Evolutionary conservation across 2,888 invertebrate species (phyloP).

Genomic region (Microctonus brassicae): DNA sequence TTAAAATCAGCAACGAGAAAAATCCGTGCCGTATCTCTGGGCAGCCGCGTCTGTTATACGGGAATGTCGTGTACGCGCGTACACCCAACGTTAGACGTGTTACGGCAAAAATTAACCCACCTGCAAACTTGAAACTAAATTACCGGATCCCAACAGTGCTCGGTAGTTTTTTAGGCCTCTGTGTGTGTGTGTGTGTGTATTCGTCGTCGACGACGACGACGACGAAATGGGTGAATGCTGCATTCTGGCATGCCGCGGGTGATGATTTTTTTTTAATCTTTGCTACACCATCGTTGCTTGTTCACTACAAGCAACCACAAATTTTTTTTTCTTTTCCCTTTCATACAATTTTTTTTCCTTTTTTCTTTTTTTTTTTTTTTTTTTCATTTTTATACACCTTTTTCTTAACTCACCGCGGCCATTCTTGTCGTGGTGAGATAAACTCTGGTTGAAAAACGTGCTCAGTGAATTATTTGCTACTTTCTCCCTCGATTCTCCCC

Average conservation of each 20-base stretch:
- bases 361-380: not conserved
- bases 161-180: not conserved
- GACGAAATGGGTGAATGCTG: not conserved
- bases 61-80: conserved; percentile 25
- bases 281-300: conserved; percentile 31
- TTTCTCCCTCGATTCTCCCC: not conserved
- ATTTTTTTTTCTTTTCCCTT: not conserved
- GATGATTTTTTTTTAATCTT: conserved; percentile 40
- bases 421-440: not conserved
- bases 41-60: conserved; percentile 43
- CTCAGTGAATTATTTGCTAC: not conserved
- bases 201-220: not conserved
- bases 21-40: conserved; percentile 69
- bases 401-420: not conserved
- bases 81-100: conserved; percentile 65
- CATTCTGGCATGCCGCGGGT: conserved; percentile 30
- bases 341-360: not conserved
- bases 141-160: conserved; percentile 37
- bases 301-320: conserved; percentile 7
- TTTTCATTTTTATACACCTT: not conserved
- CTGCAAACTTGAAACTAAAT: conserved; percentile 56
- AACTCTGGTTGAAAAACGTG: not conserved
- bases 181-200: not conserved
- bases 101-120: conserved; percentile 68
- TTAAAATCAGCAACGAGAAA: conserved; percentile 70